Conservation (phyloP, 1,140 invertebrate species). For the Ephestia elutella region DNA sequence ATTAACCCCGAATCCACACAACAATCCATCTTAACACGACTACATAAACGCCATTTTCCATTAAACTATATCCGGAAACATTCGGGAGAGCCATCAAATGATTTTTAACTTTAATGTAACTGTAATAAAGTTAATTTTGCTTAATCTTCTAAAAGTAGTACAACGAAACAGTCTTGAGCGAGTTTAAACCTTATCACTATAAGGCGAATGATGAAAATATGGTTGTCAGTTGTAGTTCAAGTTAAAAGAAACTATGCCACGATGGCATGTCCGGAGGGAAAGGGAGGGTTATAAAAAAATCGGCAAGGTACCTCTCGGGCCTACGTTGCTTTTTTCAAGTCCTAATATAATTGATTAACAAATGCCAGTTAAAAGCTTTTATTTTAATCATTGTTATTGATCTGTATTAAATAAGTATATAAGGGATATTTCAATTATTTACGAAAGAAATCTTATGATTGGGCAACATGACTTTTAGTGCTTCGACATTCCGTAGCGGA, state of each 20-base stretch:
- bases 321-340: neutral
- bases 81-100: neutral
- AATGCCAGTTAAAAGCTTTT: too few relatives aligned
- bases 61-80: neutral
- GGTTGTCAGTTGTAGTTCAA: neutral
- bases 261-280: neutral
- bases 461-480: too few relatives aligned
- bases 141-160: neutral
- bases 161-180: neutral
- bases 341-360: neutral
- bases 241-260: neutral
- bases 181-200: neutral
- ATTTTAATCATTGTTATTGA: too few relatives aligned
- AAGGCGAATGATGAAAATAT: neutral
- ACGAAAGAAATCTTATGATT: too few relatives aligned
- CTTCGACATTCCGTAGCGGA: too few relatives aligned
- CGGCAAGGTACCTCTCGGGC: neutral
- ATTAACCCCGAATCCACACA: slow-evolving; percentile 5
- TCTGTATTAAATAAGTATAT: too few relatives aligned
- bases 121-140: neutral
- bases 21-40: neutral
- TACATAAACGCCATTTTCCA: neutral
- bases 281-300: neutral
- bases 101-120: neutral
- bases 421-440: too few relatives aligned